Conservation (phyloP, 2,113 vertebrate species). For the Pongo pygmaeus region DNA sequence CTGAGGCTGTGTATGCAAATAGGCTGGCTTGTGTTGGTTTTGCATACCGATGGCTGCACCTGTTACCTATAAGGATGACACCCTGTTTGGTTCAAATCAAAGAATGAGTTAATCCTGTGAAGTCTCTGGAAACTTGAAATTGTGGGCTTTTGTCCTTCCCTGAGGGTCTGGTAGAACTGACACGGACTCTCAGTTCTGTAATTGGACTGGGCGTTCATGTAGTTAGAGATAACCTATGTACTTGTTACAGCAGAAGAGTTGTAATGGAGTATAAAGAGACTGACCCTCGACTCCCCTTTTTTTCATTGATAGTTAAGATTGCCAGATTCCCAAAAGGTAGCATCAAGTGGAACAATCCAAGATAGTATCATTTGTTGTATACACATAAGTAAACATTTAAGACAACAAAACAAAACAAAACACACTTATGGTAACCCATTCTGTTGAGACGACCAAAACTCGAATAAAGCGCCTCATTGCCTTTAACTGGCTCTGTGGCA, state of each 20-base stretch:
- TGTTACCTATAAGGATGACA: constrained; percentile 6
- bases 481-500: not conserved
- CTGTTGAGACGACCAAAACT: not conserved
- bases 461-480: not conserved
- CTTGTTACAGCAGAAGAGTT: not conserved
- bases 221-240: not conserved
- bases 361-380: not conserved
- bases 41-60: not conserved
- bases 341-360: not conserved
- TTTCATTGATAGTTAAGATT: not conserved
- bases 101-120: constrained; percentile 1
- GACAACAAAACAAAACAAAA: not conserved
- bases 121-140: constrained; percentile 35
- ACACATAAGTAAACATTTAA: not conserved
- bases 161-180: not conserved
- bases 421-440: not conserved
- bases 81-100: not conserved
- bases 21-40: not conserved
- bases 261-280: not conserved
- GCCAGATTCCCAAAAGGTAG: constrained; percentile 5
- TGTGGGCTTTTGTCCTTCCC: not conserved
- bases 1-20: not conserved
- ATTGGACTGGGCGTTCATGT: not conserved
- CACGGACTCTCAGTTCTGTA: not conserved
- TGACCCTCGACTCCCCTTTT: not conserved